A percentile compares a stretch with the other conserved stretches of the same genome.
Conservation (phyloP, 2,888 invertebrate species). For the Spodoptera exigua region DNA sequence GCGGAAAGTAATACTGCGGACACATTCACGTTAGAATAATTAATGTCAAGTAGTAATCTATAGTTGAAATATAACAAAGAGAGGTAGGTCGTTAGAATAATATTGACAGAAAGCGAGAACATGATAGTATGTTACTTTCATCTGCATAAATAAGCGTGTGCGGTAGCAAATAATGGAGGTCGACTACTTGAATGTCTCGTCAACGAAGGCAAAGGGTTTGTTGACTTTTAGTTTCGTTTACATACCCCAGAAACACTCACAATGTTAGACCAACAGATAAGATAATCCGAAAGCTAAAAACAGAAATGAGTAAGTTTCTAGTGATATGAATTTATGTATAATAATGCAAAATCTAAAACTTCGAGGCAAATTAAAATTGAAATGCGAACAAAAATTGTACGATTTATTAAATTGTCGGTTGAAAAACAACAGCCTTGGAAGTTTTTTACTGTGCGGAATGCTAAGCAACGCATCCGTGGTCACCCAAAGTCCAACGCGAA, state of each 20-base stretch:
- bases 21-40: neutral
- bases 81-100: slow-evolving; percentile 25
- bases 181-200: slow-evolving; percentile 11
- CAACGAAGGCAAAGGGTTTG: slow-evolving; percentile 32
- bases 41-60: neutral
- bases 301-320: slow-evolving; percentile 18
- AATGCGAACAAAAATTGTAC: slow-evolving; percentile 20
- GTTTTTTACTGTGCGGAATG: slow-evolving; percentile 30
- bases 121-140: slow-evolving; percentile 30
- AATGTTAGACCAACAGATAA: slow-evolving; percentile 30
- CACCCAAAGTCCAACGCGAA: slow-evolving; percentile 15
- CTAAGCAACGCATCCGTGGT: slow-evolving; percentile 21
- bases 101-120: slow-evolving; percentile 42
- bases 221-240: slow-evolving; percentile 33
- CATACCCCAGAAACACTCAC: slow-evolving; percentile 22
- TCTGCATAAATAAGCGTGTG: slow-evolving; percentile 15
- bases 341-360: slow-evolving; percentile 5
- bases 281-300: slow-evolving; percentile 25
- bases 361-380: slow-evolving; percentile 13
- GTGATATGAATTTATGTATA: slow-evolving; percentile 1
- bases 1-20: neutral
- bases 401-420: slow-evolving; percentile 17
- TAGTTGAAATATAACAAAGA: slow-evolving; percentile 16
- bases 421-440: slow-evolving; percentile 41
- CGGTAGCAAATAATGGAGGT: slow-evolving; percentile 24